Base-by-base conservation (phyloP, 2,113 vertebrate species). In the Phodopus roborovskii region DNA sequence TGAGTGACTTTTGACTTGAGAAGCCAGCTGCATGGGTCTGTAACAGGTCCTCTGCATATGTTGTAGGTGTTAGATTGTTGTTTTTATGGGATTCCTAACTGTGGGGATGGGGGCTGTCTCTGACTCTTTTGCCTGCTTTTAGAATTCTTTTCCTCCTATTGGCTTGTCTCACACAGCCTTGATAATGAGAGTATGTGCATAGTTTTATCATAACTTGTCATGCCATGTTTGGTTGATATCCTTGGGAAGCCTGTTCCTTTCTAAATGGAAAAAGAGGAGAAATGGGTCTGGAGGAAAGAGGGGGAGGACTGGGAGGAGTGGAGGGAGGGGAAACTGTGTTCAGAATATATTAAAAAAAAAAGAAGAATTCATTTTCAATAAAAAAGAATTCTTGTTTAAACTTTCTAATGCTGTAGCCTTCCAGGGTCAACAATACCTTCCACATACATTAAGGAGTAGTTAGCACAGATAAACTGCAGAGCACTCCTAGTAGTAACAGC, bases 391-490 rank as follows among this genome's bases (percentile, higher is more conserved):
- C 33, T 16, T 96, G 83, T 95, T 73, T 56, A 45, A 85, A 33
- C 39, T 96, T 97, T 70, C 93, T 79, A 42, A 97, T 95, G 89
- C 92, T 68, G 96, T 26, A 78, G 50, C 64, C 89, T 90, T 97
- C 24, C 13, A 64, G 92, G 78, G 50, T 62, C 83, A 90, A 56
- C 60, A 58, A 50, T 33, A 82, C 0, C 24, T 60, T 74, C 42
- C 62, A 77, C 86, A 90, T 58, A 56, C 95, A 84, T 17, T 75
- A 94, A 86, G 64, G 42, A 30, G 81, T 22, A 90, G 82, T 95
- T 91, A 93, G 60, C 39, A 56, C 45, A 85, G 68, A 53, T 79
- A 90, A 94, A 64, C 68, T 42, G 30, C 58, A 85, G 48, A 94
- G n/a, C 17, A 68, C 0, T 62, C 30, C 16, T 12, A 30, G 50